A percentile compares a stretch with the other conserved stretches of the same genome.
Evolutionary conservation across 2,113 vertebrate species (phyloP).

Genomic region (Ploceus nigricollis): DNA sequence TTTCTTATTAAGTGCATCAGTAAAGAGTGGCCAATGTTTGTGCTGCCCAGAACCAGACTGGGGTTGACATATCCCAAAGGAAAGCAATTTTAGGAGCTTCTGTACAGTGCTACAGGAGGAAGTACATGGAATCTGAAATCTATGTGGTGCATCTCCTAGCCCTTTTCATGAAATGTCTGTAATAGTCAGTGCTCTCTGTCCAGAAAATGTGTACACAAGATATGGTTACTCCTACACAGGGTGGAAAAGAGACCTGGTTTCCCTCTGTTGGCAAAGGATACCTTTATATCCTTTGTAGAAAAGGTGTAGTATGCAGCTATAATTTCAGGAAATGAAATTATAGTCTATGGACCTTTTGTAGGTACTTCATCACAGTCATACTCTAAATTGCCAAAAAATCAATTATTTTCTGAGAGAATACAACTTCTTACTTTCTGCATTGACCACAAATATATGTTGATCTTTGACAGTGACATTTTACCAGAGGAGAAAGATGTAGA

Average conservation of each 20-base stretch:
- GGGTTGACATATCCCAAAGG: neutral
- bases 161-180: neutral
- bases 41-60: neutral
- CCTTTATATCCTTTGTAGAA: neutral
- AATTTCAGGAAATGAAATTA: neutral
- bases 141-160: neutral
- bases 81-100: neutral
- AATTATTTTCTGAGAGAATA: neutral
- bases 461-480: neutral
- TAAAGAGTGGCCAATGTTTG: neutral
- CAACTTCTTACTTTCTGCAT: neutral
- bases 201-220: neutral
- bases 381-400: neutral
- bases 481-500: neutral
- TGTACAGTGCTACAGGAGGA: neutral
- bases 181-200: neutral
- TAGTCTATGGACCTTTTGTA: neutral
- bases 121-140: neutral
- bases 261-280: neutral
- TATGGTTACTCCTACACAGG: neutral
- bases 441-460: neutral
- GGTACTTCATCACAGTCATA: neutral
- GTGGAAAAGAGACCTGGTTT: neutral
- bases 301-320: neutral
- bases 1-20: neutral